phyloP scores from a whole-genome alignment of 1,140 invertebrate genomes.

The Paramacrobiotus metropolitanus region DNA sequence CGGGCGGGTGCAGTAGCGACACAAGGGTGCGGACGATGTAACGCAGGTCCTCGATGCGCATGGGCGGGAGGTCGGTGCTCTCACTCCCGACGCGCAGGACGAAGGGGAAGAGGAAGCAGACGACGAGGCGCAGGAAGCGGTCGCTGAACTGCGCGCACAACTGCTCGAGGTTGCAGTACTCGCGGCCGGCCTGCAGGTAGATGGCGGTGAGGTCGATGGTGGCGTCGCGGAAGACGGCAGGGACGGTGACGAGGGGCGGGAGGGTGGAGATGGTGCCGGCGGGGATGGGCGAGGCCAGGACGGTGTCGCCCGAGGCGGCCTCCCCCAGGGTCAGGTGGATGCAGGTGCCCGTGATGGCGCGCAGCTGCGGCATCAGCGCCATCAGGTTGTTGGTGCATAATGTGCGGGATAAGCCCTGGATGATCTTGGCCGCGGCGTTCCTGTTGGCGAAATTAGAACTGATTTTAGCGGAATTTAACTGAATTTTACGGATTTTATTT shows the following conservation, averaged over 20 bases:
- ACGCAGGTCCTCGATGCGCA: conserved; percentile 5
- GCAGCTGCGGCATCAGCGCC: conserved; percentile 11
- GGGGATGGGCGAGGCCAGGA: not conserved
- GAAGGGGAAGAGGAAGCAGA: conserved; percentile 74
- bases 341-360: not conserved
- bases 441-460: conserved; percentile 10
- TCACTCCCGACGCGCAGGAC: conserved; percentile 78
- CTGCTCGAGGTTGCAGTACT: conserved; percentile 4
- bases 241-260: conserved; percentile 7
- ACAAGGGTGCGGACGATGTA: not conserved
- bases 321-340: not conserved
- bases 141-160: not conserved
- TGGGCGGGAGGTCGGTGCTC: conserved; percentile 31
- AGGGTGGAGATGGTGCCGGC: not conserved
- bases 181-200: conserved; percentile 1
- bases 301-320: not conserved
- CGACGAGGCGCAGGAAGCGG: conserved; percentile 65
- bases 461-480: conserved; percentile 8
- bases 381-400: conserved; percentile 7
- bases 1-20: not conserved
- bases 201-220: conserved; percentile 5
- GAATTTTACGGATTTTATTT: conserved; percentile 9
- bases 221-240: conserved; percentile 7
- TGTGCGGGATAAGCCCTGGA: conserved; percentile 7
- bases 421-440: conserved; percentile 9